Evolutionary conservation across 2,113 vertebrate genomes (phyloP), one percentile per base, ranked within the genome.

Genomic region (Cyanoliseus patagonus): DNA sequence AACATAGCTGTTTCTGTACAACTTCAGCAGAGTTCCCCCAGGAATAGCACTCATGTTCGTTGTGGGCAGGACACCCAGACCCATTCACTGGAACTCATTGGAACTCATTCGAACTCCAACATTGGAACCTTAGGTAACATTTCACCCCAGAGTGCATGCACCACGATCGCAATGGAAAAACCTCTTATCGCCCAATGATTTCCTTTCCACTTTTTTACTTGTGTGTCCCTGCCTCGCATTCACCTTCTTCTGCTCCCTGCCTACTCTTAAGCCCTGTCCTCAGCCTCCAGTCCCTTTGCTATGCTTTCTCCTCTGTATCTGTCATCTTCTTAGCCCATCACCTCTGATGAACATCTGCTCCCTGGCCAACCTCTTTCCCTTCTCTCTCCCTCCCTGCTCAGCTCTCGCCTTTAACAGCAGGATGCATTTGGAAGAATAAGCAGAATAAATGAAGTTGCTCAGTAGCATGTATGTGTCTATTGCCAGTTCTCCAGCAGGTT

Each of bases 401-500:
- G 52, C 64, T 64, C 27, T 19, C 17, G n/a, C 24, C 10, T 85
- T 35, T 35, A 33, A 3, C 84, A 83, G 70, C 63, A 90, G 63
- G 70, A 88, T 69, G 37, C 28, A 10, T 84, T 95, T 91, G 33
- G 83, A 47, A 68, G 69, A 83, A 49, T n/a, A 79, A 93, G 13
- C 57, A 7, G 0, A 24, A 61, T 78, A 82, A 94, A 84, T 70
- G 68, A 81, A 68, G 59, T 41, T 1, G 0, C 73, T 93, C 51
- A 3, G 76, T 72, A 75, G 47, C 10, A 1, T 75, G 57, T 35
- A 51, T 12, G 3, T 6, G 0, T 73, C 81, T 92, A 90, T 92
- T 3, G 78, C 81, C 82, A 89, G 7, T 37, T 95, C 87, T 85
- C 84, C 93, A 96, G 84, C 87, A 95, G 91, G 89, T 90, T 95